phyloP scores from a whole-genome alignment of 2,888 invertebrate species.

The Lydus trimaculatus region DNA sequence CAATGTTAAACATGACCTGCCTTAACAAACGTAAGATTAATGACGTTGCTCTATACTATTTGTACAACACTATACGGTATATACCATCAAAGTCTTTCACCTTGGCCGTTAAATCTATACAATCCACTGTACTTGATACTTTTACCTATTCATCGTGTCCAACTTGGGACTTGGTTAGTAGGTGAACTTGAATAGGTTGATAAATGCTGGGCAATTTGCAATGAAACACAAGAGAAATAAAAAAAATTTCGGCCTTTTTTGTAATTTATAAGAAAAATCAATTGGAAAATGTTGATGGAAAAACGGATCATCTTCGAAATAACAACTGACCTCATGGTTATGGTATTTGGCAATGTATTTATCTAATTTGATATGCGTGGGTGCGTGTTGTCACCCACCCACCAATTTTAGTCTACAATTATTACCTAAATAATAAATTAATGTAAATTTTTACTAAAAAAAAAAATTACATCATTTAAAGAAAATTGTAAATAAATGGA shows the following conservation, averaged over 20 bases:
- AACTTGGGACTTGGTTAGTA: not conserved
- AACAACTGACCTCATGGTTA: slow-evolving; percentile 55
- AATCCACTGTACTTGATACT: not conserved
- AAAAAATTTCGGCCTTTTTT: too few relatives aligned
- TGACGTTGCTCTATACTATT: slow-evolving; percentile 47
- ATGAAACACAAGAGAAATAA: slow-evolving; percentile 16
- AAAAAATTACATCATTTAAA: slow-evolving; percentile 16
- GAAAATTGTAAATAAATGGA: slow-evolving; percentile 35
- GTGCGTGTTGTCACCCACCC: slow-evolving; percentile 29
- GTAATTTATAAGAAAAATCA: too few relatives aligned
- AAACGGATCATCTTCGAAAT: slow-evolving; percentile 33
- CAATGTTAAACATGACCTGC: slow-evolving; percentile 54
- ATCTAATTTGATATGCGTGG: slow-evolving; percentile 34
- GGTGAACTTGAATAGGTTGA: not conserved
- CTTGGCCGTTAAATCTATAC: not conserved
- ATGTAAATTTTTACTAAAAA: not conserved
- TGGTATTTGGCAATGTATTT: slow-evolving; percentile 51
- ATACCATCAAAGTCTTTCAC: not conserved
- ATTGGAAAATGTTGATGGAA: too few relatives aligned
- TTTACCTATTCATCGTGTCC: not conserved
- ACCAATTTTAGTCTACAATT: slow-evolving; percentile 15
- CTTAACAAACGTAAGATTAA: slow-evolving; percentile 56
- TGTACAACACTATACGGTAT: slow-evolving; percentile 29
- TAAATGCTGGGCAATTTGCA: slow-evolving; percentile 17
- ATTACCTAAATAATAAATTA: not conserved